Conservation (phyloP, 2,888 invertebrate genomes). For the Polymixis lichenea region DNA sequence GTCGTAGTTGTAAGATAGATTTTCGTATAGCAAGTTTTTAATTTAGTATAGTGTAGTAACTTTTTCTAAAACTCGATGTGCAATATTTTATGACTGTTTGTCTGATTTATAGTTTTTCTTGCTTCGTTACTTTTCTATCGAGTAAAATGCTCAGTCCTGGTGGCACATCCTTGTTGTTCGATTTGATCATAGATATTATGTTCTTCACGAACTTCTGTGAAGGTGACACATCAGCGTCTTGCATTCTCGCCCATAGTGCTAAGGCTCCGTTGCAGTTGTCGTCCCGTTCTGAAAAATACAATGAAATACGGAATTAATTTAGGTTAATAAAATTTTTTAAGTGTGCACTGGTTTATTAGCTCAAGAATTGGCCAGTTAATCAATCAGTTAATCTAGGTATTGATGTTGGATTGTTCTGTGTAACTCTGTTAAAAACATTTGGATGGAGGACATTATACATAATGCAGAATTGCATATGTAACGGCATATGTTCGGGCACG, state of each 20-base stretch:
- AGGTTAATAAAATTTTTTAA: too few relatives aligned
- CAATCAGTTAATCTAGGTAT: too few relatives aligned
- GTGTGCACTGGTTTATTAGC: background rate
- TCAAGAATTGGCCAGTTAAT: background rate
- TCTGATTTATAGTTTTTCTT: slow-evolving; percentile 49
- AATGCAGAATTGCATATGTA: too few relatives aligned
- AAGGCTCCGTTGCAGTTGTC: slow-evolving; percentile 85
- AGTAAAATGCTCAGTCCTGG: slow-evolving; percentile 74
- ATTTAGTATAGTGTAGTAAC: background rate
- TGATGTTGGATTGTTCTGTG: background rate
- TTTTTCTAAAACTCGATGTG: background rate
- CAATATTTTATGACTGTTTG: background rate
- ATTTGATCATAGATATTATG: slow-evolving; percentile 78
- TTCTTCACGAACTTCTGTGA: slow-evolving; percentile 83
- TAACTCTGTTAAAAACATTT: background rate
- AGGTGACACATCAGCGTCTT: slow-evolving; percentile 83
- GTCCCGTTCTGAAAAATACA: slow-evolving; percentile 83
- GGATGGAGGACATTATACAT: too few relatives aligned
- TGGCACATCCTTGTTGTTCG: slow-evolving; percentile 80
- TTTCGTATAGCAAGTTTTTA: background rate
- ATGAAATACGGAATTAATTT: background rate
- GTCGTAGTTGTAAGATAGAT: background rate
- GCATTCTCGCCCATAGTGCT: slow-evolving; percentile 85
- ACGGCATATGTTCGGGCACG: too few relatives aligned
- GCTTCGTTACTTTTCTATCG: slow-evolving; percentile 67